Conservation (phyloP, 1,140 invertebrate species). For the Platorchestia sp. region DNA sequence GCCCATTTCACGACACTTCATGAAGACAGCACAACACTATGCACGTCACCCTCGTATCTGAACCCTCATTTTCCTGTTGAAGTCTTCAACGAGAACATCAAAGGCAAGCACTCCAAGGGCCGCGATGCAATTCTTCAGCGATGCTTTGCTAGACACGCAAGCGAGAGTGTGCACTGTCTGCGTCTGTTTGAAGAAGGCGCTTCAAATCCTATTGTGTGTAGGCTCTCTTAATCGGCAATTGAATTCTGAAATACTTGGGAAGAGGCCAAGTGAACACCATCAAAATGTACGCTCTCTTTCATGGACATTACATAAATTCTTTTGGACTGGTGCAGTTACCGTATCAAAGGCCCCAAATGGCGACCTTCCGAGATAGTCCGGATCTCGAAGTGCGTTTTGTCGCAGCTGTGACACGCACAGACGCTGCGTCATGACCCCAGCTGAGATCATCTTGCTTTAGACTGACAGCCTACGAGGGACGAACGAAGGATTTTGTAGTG, state of each 20-base stretch:
- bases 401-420: not conserved
- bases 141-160: constrained; percentile 2
- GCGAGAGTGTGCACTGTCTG: constrained; percentile 8
- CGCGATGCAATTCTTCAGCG: constrained; percentile 25
- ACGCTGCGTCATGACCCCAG: not conserved
- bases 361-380: not conserved
- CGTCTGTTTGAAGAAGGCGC: not conserved
- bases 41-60: not conserved
- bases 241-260: constrained; percentile 34
- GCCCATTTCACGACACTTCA: not conserved
- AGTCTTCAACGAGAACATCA: constrained; percentile 16
- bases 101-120: not conserved
- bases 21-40: not conserved
- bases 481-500: too few species aligned
- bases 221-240: not conserved
- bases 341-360: not conserved
- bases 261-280: constrained; percentile 6
- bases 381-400: not conserved
- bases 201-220: not conserved
- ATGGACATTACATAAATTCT: not conserved
- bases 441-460: not conserved
- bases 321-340: not conserved
- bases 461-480: too few species aligned
- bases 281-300: not conserved
- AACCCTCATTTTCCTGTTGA: not conserved